Base-by-base conservation (phyloP, 2,888 invertebrate species). In the Pyralis farinalis region DNA sequence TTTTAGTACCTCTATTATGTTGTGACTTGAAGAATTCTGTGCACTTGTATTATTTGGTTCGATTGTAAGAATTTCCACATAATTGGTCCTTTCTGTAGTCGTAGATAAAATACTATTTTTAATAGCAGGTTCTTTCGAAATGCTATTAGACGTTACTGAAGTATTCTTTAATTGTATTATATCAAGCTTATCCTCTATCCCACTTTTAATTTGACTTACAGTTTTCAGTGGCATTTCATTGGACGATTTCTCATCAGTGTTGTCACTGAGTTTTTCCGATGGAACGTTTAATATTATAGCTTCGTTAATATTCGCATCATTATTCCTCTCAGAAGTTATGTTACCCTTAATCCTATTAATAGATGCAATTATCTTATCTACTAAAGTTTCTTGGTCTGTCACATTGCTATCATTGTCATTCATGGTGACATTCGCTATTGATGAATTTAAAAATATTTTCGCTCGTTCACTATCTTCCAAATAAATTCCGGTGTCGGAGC, bases 381-480 rank as follows among this genome's bases (percentile, higher is more conserved):
- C 73, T 42, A 87, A 51, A 47, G 81, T 76, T 41, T 85, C 84
- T 55, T 86, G 75, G 29, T 66, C 66, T 3, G 60, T 46, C 43
- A 61, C 62, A 40, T 77, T 70, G 3, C 62, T 57, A 34, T 69
- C 70, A 22, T 65, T 68, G 35, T 71, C 67, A 27, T 49, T 55
- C 4, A 51, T 54, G 11, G 75, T 70, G 1, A 77, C 62, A 71
- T 89, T 84, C 74, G 93, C 93, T 80, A 92, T 90, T 22, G n/a
- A n/a, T n/a, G 91, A 82, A 60, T 91, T 75, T 7, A 85, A 42
- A 27, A 93, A 63, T 88, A 90, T 46, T 78, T 86, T 56, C 75
- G 93, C 76, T 90, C 92, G 61, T 86, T 91, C 63, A 83, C 77
- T 57, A 34, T 75, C 73, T 56, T 71, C 71, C 4, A 63, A 37